Evolutionary conservation across 2,113 vertebrate species (phyloP).

Genomic region (Carassius gibelio): DNA sequence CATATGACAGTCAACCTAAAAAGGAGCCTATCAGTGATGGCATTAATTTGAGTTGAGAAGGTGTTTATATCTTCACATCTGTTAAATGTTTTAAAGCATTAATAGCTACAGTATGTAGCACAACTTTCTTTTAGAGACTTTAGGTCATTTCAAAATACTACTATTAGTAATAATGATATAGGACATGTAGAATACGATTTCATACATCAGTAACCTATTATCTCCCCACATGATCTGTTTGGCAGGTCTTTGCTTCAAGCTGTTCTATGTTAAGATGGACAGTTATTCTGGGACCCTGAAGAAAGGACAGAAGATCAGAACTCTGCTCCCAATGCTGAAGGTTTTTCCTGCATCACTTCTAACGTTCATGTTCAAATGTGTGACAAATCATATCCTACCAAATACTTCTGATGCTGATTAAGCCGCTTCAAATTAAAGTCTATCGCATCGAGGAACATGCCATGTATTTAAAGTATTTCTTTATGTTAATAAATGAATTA

Average conservation of each 20-base stretch:
- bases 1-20: slow-evolving; percentile 65
- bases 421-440: not conserved
- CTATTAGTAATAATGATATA: not conserved
- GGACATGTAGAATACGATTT: not conserved
- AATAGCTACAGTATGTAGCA: not conserved
- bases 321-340: slow-evolving; percentile 75
- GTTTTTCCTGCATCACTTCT: slow-evolving; percentile 78
- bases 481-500: not conserved
- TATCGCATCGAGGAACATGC: not conserved
- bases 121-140: not conserved
- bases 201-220: not conserved
- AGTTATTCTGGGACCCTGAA: slow-evolving; percentile 69
- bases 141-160: not conserved
- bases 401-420: slow-evolving; percentile 62
- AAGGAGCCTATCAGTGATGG: slow-evolving; percentile 73
- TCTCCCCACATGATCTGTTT: not conserved
- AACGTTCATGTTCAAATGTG: slow-evolving; percentile 82
- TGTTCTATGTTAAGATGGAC: slow-evolving; percentile 75
- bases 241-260: slow-evolving; percentile 76
- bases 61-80: slow-evolving; percentile 59
- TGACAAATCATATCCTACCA: slow-evolving; percentile 72
- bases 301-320: slow-evolving; percentile 77
- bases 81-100: not conserved
- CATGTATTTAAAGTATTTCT: not conserved
- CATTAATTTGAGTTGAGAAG: slow-evolving; percentile 67